These are phyloP conservation scores for Podargus strigoides DNA, from an alignment of 2,797 vertebrate genomes.

Conservation along the genomic window DNA sequence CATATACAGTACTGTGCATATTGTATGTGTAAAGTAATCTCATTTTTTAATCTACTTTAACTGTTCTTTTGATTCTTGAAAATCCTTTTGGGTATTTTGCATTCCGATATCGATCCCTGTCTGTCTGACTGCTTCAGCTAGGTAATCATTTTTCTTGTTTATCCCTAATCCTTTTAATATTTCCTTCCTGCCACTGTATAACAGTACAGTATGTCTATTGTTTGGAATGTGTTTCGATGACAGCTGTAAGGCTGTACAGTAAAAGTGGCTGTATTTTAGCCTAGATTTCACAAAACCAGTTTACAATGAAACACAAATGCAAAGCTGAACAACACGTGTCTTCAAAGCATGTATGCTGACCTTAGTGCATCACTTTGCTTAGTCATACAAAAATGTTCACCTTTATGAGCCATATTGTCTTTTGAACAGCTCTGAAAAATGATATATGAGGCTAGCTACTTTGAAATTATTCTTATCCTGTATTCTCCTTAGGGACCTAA, in stretches of 20 bases:
- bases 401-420: not conserved
- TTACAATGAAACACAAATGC: not conserved
- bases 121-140: slow-evolving; percentile 67
- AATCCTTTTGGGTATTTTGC: slow-evolving; percentile 63
- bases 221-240: slow-evolving; percentile 31
- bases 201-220: slow-evolving; percentile 46
- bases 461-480: not conserved
- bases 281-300: not conserved
- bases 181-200: slow-evolving; percentile 63
- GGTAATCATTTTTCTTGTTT: slow-evolving; percentile 73
- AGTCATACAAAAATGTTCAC: not conserved
- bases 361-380: not conserved
- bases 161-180: slow-evolving; percentile 70
- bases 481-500: not conserved
- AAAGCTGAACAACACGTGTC: not conserved
- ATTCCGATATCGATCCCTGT: slow-evolving; percentile 63
- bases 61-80: slow-evolving; percentile 60
- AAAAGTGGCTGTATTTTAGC: slow-evolving; percentile 12
- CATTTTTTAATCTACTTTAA: slow-evolving; percentile 67
- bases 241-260: not conserved
- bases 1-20: not conserved
- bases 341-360: not conserved
- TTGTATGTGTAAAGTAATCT: slow-evolving; percentile 54
- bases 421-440: not conserved
- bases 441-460: not conserved